These are phyloP conservation scores for Eleginops maclovinus DNA, from an alignment of 2,113 vertebrate genomes.

Conservation along the genomic window DNA sequence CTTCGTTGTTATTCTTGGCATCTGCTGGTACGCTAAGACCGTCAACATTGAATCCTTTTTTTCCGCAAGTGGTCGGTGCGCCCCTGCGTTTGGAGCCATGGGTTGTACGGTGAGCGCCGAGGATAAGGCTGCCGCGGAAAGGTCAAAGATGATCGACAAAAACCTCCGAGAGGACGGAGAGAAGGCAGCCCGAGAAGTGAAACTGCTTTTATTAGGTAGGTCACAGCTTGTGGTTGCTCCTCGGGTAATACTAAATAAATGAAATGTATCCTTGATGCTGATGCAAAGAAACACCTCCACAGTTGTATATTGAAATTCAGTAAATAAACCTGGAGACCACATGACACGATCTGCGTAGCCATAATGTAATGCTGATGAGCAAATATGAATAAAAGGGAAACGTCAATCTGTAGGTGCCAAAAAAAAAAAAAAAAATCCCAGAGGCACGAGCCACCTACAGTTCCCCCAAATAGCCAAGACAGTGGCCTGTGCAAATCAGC, in stretches of 20 bases:
- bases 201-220: conserved; percentile 93
- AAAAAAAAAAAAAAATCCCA: background rate
- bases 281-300: background rate
- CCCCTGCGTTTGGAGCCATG: conserved; percentile 84
- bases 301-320: background rate
- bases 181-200: conserved; percentile 95
- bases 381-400: background rate
- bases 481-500: background rate
- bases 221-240: conserved; percentile 3
- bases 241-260: background rate
- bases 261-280: background rate
- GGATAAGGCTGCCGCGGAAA: conserved; percentile 94
- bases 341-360: background rate
- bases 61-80: conserved; percentile 47
- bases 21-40: conserved; percentile 18
- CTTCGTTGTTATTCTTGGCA: conserved; percentile 2
- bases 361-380: too few relatives aligned
- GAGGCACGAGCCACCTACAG: background rate
- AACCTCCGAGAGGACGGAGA: conserved; percentile 96
- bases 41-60: conserved; percentile 17
- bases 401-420: background rate
- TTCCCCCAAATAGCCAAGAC: background rate
- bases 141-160: conserved; percentile 97
- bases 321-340: background rate
- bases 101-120: conserved; percentile 96